Conservation (phyloP, 2,888 invertebrate genomes). For the Metacarcinus magister region DNA sequence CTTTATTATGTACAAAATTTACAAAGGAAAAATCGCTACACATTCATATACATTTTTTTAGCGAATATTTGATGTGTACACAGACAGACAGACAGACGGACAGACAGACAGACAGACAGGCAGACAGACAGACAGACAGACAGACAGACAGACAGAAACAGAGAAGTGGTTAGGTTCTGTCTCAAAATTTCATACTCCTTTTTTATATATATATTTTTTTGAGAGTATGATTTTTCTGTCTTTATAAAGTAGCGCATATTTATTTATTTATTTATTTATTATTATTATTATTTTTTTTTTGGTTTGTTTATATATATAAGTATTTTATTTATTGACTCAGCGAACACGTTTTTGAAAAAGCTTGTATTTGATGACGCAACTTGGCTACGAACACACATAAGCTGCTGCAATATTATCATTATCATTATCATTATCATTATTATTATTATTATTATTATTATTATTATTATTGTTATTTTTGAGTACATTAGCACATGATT, state of each 20-base stretch:
- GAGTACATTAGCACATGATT: too few relatives aligned
- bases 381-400: too few relatives aligned
- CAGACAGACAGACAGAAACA: background rate
- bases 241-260: background rate
- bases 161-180: background rate
- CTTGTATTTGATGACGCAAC: too few relatives aligned
- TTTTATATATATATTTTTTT: background rate
- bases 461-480: too few relatives aligned
- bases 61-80: conserved; percentile 10
- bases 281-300: too few relatives aligned
- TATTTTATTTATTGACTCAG: too few relatives aligned
- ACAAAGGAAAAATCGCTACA: conserved; percentile 14
- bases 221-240: background rate
- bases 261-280: background rate
- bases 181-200: background rate
- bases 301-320: too few relatives aligned
- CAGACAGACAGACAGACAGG: conserved; percentile 13
- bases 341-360: too few relatives aligned
- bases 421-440: too few relatives aligned
- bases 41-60: background rate
- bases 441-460: too few relatives aligned
- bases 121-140: background rate
- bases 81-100: conserved; percentile 32
- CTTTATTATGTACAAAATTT: conserved; percentile 22
- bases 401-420: too few relatives aligned